phyloP scores from a whole-genome alignment of 2,113 vertebrate genomes.

The Trogon melanurus region DNA sequence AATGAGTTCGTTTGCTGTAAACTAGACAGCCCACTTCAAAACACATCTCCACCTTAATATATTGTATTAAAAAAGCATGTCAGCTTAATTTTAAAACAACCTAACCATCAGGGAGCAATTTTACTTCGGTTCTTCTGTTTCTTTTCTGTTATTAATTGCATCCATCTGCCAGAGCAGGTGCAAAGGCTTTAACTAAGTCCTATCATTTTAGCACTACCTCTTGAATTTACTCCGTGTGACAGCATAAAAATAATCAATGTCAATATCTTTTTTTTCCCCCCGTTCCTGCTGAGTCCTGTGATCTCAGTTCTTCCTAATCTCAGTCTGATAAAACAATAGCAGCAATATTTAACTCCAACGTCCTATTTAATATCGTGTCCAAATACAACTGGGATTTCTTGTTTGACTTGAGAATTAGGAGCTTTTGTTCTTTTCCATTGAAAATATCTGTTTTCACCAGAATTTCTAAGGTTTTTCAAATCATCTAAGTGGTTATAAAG shows the following conservation, averaged over 20 bases:
- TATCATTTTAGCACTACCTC: not conserved
- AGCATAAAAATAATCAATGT: not conserved
- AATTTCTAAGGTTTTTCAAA: not conserved
- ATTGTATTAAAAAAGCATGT: slow-evolving; percentile 29
- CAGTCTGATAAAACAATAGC: not conserved
- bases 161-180: slow-evolving; percentile 62
- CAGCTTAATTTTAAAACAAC: slow-evolving; percentile 60
- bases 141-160: slow-evolving; percentile 61
- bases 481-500: not conserved
- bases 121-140: slow-evolving; percentile 37
- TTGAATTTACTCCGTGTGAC: slow-evolving; percentile 22
- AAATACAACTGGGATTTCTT: not conserved
- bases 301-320: not conserved
- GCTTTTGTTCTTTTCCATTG: not conserved
- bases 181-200: slow-evolving; percentile 51
- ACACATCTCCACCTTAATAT: slow-evolving; percentile 2
- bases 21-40: slow-evolving; percentile 36
- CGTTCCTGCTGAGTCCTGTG: not conserved
- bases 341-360: not conserved
- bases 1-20: slow-evolving; percentile 14
- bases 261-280: not conserved
- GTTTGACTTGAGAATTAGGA: not conserved
- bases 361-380: not conserved
- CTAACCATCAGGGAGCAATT: slow-evolving; percentile 35
- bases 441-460: not conserved